Evolutionary conservation across 23 tunicate genomes (phyloP).

Genomic region (Halocynthia aurantium): DNA sequence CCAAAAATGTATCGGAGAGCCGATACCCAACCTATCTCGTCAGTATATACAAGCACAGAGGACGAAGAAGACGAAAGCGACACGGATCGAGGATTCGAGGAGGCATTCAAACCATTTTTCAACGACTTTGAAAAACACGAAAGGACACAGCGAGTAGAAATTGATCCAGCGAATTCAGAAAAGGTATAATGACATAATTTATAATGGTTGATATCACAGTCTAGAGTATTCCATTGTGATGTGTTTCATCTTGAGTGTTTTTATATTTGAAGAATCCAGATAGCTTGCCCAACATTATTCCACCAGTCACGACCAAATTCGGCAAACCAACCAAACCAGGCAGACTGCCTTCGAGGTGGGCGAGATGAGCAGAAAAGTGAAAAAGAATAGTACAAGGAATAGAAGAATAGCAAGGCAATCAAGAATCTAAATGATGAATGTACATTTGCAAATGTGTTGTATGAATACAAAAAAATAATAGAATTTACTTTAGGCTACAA

Average conservation of each 20-base stretch:
- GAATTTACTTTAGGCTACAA: too few species aligned
- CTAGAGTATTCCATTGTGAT: too few species aligned
- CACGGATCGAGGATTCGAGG: not conserved
- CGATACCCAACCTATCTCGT: slow-evolving; percentile 29
- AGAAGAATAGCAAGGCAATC: too few species aligned
- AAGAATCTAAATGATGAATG: too few species aligned
- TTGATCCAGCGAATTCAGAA: too few species aligned
- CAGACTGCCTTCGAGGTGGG: slow-evolving; percentile 23
- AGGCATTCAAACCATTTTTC: not conserved
- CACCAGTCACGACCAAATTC: slow-evolving; percentile 16
- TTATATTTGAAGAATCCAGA: slow-evolving; percentile 1
- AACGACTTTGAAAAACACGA: not conserved
- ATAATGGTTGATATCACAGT: too few species aligned
- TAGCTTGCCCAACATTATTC: slow-evolving; percentile 16
- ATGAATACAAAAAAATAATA: too few species aligned
- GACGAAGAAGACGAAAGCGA: slow-evolving; percentile 12
- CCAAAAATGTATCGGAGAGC: slow-evolving; percentile 28
- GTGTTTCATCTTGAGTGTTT: not conserved
- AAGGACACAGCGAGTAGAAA: too few species aligned
- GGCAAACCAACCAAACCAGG: slow-evolving; percentile 21
- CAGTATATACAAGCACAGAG: slow-evolving; percentile 11
- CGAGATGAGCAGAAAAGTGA: not conserved
- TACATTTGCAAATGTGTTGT: too few species aligned
- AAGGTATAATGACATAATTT: too few species aligned
- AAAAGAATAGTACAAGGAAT: too few species aligned